Evolutionary conservation across 2,888 invertebrate species (phyloP).

Genomic region (Pterostichus madidus): DNA sequence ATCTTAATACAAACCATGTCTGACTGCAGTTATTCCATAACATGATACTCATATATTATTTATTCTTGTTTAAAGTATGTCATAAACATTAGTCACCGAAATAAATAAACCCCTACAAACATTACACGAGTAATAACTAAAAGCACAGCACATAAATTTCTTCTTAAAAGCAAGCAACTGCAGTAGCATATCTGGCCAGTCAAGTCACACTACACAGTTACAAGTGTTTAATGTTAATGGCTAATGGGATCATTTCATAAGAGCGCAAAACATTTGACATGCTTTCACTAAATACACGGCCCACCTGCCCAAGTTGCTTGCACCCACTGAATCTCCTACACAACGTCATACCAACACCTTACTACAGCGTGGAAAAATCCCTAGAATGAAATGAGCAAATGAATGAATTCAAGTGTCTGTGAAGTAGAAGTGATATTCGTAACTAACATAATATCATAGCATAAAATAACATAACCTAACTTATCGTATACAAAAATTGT

Average conservation of each 20-base stretch:
- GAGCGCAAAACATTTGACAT: slow-evolving; percentile 63
- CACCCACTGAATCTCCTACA: slow-evolving; percentile 63
- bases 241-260: slow-evolving; percentile 66
- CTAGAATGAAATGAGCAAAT: neutral
- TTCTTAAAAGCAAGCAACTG: neutral
- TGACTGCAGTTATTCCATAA: no score
- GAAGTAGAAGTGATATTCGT: neutral
- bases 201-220: neutral
- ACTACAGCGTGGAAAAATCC: neutral
- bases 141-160: neutral
- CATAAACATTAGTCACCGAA: no score
- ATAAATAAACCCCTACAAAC: no score
- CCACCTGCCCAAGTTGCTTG: slow-evolving; percentile 47
- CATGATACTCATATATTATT: no score
- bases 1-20: no score
- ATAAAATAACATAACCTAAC: no score
- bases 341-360: slow-evolving; percentile 17
- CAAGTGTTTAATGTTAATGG: slow-evolving; percentile 40
- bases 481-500: no score
- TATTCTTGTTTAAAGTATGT: no score
- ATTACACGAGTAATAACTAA: no score
- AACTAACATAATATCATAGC: no score
- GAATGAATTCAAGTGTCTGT: neutral
- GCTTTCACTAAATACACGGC: slow-evolving; percentile 65
- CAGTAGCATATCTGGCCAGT: neutral